A percentile compares a stretch with the other conserved stretches of the same genome.
Evolutionary conservation across 2,888 invertebrate genomes (phyloP).

Genomic region (Venusia cambrica): DNA sequence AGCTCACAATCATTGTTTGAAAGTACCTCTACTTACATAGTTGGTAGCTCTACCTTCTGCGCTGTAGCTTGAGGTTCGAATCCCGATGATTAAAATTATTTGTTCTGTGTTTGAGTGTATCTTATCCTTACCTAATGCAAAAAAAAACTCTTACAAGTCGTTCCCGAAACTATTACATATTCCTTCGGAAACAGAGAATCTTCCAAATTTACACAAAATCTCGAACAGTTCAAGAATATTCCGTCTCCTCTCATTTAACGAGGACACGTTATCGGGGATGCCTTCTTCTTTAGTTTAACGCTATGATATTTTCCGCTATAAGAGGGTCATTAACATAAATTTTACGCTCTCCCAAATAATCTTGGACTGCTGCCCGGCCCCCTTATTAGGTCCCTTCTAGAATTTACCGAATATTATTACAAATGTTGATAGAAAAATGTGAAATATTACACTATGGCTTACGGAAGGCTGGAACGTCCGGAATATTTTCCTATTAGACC

Average conservation of each 20-base stretch:
- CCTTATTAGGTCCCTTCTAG: conserved; percentile 53
- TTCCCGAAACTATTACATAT: no score
- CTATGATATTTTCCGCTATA: conserved; percentile 57
- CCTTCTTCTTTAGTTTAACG: conserved; percentile 60
- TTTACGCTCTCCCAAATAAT: conserved; percentile 66
- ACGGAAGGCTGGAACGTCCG: neutral
- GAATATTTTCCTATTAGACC: neutral
- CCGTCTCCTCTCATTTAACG: conserved; percentile 51
- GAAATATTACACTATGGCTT: conserved; percentile 17
- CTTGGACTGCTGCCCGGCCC: conserved; percentile 60
- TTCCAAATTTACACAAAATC: no score
- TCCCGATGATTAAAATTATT: no score
- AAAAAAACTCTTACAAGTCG: no score
- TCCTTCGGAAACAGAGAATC: no score
- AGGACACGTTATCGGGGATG: conserved; percentile 57
- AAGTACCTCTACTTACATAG: no score
- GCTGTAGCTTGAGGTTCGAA: no score
- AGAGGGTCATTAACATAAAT: conserved; percentile 71
- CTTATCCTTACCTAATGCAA: no score
- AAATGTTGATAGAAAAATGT: conserved; percentile 40
- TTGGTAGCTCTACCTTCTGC: no score
- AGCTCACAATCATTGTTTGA: no score
- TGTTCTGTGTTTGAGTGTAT: no score
- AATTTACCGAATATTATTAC: conserved; percentile 58
- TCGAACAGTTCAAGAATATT: conserved; percentile 38